These are phyloP conservation scores for Tetranychus piercei DNA, from an alignment of 2,888 invertebrate species.

Conservation along the genomic window DNA sequence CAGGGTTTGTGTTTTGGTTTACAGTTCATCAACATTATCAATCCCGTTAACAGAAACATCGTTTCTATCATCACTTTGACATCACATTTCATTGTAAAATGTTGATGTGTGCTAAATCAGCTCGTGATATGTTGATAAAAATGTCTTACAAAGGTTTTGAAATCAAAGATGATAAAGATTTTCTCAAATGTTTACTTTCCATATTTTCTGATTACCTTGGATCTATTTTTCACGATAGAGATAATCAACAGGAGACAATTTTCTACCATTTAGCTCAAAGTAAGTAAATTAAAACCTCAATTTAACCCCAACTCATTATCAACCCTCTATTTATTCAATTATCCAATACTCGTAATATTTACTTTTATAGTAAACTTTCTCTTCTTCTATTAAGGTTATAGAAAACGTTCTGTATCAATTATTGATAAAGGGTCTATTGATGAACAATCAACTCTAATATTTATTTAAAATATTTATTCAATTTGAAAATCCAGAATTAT, in stretches of 20 bases:
- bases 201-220: neutral
- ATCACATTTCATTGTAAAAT: neutral
- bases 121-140: neutral
- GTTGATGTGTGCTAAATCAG: neutral
- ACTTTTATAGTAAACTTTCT: neutral
- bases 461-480: no score
- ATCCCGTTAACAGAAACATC: neutral
- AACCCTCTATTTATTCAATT: neutral
- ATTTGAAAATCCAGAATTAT: no score
- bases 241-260: conserved; percentile 1
- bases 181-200: neutral
- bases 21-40: neutral
- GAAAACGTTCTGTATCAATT: neutral
- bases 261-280: neutral
- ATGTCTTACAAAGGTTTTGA: neutral
- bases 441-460: no score
- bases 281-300: neutral
- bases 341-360: neutral
- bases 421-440: no score
- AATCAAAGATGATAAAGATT: neutral
- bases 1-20: neutral
- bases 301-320: neutral
- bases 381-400: neutral
- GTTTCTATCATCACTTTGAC: neutral
- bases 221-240: neutral